These are phyloP conservation scores for Aradophagus sp. DNA, from an alignment of 1,140 invertebrate species.

Conservation along the genomic window DNA sequence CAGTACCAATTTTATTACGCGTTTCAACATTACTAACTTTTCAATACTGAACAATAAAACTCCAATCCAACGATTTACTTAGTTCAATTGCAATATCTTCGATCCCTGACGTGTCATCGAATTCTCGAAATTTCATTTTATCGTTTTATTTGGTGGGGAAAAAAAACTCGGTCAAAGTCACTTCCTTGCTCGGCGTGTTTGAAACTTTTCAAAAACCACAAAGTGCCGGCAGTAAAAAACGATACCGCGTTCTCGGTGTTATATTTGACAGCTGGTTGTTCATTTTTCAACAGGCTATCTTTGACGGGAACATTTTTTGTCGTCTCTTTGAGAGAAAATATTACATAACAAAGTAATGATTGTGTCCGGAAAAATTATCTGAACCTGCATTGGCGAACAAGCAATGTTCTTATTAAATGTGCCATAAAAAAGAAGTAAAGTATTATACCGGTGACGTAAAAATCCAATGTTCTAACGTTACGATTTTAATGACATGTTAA, in stretches of 20 bases:
- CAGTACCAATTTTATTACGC: too few species aligned
- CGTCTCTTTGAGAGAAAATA: background rate
- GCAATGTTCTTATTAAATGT: background rate
- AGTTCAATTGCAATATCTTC: too few species aligned
- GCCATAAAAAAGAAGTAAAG: constrained; percentile 1
- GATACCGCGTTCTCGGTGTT: constrained; percentile 42
- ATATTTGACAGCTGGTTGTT: constrained; percentile 34
- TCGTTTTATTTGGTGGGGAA: too few species aligned
- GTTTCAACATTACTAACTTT: too few species aligned
- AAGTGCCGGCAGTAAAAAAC: constrained; percentile 67
- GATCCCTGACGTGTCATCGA: too few species aligned
- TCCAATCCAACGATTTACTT: too few species aligned
- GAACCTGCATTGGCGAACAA: too few species aligned
- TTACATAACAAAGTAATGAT: too few species aligned
- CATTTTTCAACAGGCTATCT: constrained; percentile 32
- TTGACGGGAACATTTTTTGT: constrained; percentile 41
- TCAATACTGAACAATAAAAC: too few species aligned
- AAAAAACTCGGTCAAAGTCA: constrained; percentile 52
- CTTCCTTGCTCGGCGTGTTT: constrained; percentile 32
- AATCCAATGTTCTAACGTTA: constrained; percentile 8
- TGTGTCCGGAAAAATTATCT: background rate
- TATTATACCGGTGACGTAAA: background rate
- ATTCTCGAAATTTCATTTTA: too few species aligned
- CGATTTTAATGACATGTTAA: constrained; percentile 17
- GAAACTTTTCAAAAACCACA: constrained; percentile 69